These are phyloP conservation scores for Megamerina dolium DNA, from an alignment of 2,888 invertebrate genomes.

Conservation along the genomic window DNA sequence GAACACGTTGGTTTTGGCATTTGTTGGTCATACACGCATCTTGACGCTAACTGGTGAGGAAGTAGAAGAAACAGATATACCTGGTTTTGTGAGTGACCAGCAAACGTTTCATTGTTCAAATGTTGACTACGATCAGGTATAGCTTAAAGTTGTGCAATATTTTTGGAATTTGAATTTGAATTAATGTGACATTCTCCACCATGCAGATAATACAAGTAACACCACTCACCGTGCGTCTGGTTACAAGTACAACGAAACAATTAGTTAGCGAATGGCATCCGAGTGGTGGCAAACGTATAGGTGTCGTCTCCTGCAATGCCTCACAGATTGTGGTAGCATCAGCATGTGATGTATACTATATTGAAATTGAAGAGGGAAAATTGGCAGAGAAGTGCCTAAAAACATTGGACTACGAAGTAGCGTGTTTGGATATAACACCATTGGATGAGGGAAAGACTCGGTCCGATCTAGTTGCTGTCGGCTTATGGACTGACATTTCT, in stretches of 20 bases:
- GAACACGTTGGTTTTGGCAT: slow-evolving; percentile 88
- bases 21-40: slow-evolving; percentile 94
- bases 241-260: slow-evolving; percentile 61
- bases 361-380: slow-evolving; percentile 64
- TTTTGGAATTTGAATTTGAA: neutral
- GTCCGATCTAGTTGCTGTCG: slow-evolving; percentile 79
- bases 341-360: slow-evolving; percentile 78
- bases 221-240: slow-evolving; percentile 64
- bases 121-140: slow-evolving; percentile 74
- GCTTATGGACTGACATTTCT: slow-evolving; percentile 96
- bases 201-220: slow-evolving; percentile 64
- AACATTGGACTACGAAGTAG: slow-evolving; percentile 87
- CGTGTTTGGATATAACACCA: slow-evolving; percentile 91
- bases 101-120: slow-evolving; percentile 95
- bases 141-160: neutral
- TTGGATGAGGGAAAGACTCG: slow-evolving; percentile 57
- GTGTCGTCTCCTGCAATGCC: slow-evolving; percentile 79
- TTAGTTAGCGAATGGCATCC: slow-evolving; percentile 70
- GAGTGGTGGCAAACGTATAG: slow-evolving; percentile 67
- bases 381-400: slow-evolving; percentile 61
- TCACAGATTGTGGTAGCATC: slow-evolving; percentile 77
- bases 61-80: slow-evolving; percentile 93
- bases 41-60: slow-evolving; percentile 89
- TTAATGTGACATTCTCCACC: too few relatives aligned
- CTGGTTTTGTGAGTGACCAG: slow-evolving; percentile 83